Base-by-base conservation (phyloP, 2,797 vertebrate genomes). In the Muscicapa striata region DNA sequence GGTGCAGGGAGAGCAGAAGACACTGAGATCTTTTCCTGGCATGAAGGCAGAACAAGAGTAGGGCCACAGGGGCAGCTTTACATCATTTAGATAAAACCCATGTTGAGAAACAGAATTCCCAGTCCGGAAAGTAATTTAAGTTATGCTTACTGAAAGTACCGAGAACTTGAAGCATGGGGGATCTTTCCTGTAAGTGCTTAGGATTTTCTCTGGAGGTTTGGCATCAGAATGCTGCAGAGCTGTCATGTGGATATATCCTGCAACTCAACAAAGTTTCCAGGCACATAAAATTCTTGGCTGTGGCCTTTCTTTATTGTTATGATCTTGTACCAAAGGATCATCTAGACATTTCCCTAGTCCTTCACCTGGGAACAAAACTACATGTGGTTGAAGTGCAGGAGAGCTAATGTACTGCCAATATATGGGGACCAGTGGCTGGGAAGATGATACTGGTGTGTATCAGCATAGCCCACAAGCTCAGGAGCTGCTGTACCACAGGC, bases 251-350 rank as follows among this genome's bases (percentile, higher is more conserved):
- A 79, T 46, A 94, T 45, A 88, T 74, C 74, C 10, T 84, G 87
- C 73, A 92, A 93, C 91, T 95, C 57, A 81, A 84, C 32, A 5
- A 85, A 72, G 38, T 54, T 96, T 92, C 83, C 85, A 96, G 83
- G 76, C 67, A 90, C 87, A 94, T 82, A 93, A 90, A 90, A 88
- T 87, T 90, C 85, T 94, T 96, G 87, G 83, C 82, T 73, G 41
- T 40, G 29, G 59, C 30, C 24, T 81, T 64, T 26, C 55, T 95
- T 64, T 67, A 79, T 34, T 70, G 34, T 86, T 90, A 72, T 18
- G 55, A 84, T 73, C 51, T 76, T 90, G 63, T 67, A 95, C 49
- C 77, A 70, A 91, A 91, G 22, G 15, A 81, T 46, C 52, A 82
- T 68, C 89, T 49, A 83, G 46, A 59, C 36, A 83, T 52, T 93